Evolutionary conservation across 2,888 invertebrate species (phyloP), one percentile per base, ranked within the genome.

Genomic region (Cheilosia scutellata): DNA sequence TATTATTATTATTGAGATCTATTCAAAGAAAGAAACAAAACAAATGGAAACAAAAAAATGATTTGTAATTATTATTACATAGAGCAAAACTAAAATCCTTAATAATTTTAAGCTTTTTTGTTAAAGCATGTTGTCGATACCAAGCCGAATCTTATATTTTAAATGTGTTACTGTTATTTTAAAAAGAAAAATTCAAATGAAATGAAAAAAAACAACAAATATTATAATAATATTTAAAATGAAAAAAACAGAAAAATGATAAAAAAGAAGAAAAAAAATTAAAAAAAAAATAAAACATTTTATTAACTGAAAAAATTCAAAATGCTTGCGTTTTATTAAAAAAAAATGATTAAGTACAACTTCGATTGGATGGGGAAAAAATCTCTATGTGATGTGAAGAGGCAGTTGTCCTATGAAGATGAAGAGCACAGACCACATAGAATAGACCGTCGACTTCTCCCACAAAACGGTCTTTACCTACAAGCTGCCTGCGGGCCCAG

Each of bases 121-220:
- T 88, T 83, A 83, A 87, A 87, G 87, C 87, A 83, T 79, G 82
- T 87, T 87, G 87, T 87, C 87, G 87, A 88, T 87, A 88, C 87
- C 87, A 87, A 88, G 87, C 87, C 87, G 87, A 87, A 87, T 74
- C 87, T 88, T 83, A 87, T 87, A 80, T 87, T 83, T 83, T 83
- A 84, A 82, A 88, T 87, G 83, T 88, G 87, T 88, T 88, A 87
- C 77, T 87, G 87, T 87, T 88, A 83, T 83, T 84, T 88, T 88
- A 76, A 88, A 82, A 79, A 87, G 71, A 84, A 82, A 76, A 80
- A 87, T 87, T 87, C 74, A 87, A 88, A 77, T 75, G 76, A 87
- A 86, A 87, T 87, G 84, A 80, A 82, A 68, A 33, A 33, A 33
- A 7, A 37, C 6, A 37, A 37, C 51, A 87, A 88, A 80, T 87